These are phyloP conservation scores for Eurosta solidaginis DNA, from an alignment of 1,140 invertebrate genomes.

Conservation along the genomic window DNA sequence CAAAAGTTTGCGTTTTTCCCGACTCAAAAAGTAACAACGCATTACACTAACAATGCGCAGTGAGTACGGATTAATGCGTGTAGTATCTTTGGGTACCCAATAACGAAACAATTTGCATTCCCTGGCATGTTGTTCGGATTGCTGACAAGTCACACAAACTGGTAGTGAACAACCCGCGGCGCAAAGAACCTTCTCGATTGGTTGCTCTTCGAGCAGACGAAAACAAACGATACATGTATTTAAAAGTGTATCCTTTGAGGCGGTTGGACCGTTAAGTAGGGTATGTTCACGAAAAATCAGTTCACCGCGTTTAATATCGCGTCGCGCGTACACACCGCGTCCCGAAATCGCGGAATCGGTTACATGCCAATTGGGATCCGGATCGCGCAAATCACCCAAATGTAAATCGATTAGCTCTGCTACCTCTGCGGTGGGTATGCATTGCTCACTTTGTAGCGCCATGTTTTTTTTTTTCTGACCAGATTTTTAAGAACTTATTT, in stretches of 20 bases:
- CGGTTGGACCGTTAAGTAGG: slow-evolving; percentile 67
- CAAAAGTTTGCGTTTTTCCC: slow-evolving; percentile 64
- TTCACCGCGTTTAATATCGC: slow-evolving; percentile 69
- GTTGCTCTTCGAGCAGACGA: slow-evolving; percentile 38
- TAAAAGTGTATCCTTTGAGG: slow-evolving; percentile 43
- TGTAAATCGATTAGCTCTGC: slow-evolving; percentile 48
- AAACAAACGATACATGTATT: slow-evolving; percentile 52
- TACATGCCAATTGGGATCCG: slow-evolving; percentile 59
- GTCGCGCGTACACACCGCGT: slow-evolving; percentile 69
- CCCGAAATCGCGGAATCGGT: slow-evolving; percentile 65
- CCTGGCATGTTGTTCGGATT: slow-evolving; percentile 61
- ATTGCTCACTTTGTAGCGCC: neutral
- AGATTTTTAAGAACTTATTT: neutral
- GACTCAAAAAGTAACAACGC: slow-evolving; percentile 64
- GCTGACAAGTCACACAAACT: slow-evolving; percentile 63
- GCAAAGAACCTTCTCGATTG: slow-evolving; percentile 59
- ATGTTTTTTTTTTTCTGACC: neutral
- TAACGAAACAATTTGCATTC: slow-evolving; percentile 67
- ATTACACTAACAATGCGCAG: slow-evolving; percentile 66
- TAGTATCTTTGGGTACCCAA: slow-evolving; percentile 62
- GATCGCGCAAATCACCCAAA: slow-evolving; percentile 42
- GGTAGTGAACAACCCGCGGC: slow-evolving; percentile 58
- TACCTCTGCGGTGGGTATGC: slow-evolving; percentile 46
- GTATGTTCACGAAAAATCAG: slow-evolving; percentile 71
- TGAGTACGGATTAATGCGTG: slow-evolving; percentile 61